A percentile compares a stretch with the other conserved stretches of the same genome.
Conservation (phyloP, 2,797 vertebrate species). For the Paedocypris micromegethes region DNA sequence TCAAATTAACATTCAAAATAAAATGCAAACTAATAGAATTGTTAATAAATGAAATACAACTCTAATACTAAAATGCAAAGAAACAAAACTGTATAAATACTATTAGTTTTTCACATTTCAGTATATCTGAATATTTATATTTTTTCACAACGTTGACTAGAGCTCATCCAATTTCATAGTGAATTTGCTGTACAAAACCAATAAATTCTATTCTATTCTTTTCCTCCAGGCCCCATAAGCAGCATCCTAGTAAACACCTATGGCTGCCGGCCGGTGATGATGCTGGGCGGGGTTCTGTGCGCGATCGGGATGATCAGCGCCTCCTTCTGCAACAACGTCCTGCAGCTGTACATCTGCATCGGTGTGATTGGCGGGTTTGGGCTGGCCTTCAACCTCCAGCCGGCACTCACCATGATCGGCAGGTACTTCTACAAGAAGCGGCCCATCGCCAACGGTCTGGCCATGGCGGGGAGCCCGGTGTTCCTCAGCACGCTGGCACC, state of each 20-base stretch:
- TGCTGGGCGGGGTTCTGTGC: conserved; percentile 82
- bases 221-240: conserved; percentile 84
- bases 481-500: conserved; percentile 92
- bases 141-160: no score
- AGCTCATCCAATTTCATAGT: not conserved
- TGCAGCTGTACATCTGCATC: conserved; percentile 87
- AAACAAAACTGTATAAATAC: no score
- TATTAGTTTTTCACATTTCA: no score
- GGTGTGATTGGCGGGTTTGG: conserved; percentile 90
- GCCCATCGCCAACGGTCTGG: conserved; percentile 88
- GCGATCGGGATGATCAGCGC: conserved; percentile 82
- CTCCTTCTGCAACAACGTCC: conserved; percentile 81
- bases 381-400: conserved; percentile 94
- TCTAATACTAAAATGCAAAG: no score
- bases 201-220: not conserved
- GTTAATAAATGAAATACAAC: no score
- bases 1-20: no score
- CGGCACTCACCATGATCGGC: conserved; percentile 92
- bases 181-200: no score
- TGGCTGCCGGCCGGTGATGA: conserved; percentile 88
- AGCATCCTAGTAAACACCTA: conserved; percentile 94
- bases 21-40: no score
- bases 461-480: conserved; percentile 96
- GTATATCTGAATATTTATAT: no score
- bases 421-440: conserved; percentile 90